Evolutionary conservation across 1,140 invertebrate species (phyloP).

Genomic region (Scaptomyza montana): DNA sequence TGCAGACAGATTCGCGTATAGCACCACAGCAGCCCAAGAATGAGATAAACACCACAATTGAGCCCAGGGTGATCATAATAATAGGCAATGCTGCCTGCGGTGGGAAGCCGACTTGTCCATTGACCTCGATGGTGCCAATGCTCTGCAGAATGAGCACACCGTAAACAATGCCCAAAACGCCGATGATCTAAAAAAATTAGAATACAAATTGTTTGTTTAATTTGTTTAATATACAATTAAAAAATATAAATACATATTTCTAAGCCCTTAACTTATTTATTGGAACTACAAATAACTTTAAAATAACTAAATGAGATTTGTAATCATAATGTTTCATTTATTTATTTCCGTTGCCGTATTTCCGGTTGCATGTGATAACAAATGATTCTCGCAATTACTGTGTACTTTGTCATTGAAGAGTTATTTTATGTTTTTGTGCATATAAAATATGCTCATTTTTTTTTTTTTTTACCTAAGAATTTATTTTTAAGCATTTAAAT

Average conservation of each 20-base stretch:
- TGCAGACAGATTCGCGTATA: constrained; percentile 91
- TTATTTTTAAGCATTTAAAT: too few relatives aligned
- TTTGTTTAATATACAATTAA: too few relatives aligned
- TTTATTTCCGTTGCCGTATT: background rate
- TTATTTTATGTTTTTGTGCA: too few relatives aligned
- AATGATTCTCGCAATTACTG: background rate
- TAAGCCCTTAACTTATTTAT: too few relatives aligned
- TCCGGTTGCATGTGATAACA: background rate
- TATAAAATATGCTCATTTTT: too few relatives aligned
- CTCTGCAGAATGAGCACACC: constrained; percentile 86
- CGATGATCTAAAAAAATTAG: constrained; percentile 85
- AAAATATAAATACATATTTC: too few relatives aligned
- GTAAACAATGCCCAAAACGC: constrained; percentile 86
- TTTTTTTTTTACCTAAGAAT: too few relatives aligned
- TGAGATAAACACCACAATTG: constrained; percentile 90
- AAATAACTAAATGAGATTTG: too few relatives aligned
- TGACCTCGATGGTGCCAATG: constrained; percentile 84
- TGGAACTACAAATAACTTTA: too few relatives aligned
- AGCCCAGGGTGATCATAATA: constrained; percentile 89
- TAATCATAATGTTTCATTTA: background rate
- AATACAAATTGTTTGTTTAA: background rate
- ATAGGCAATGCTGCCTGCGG: constrained; percentile 85
- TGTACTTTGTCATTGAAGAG: background rate
- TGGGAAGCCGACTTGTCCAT: constrained; percentile 84
- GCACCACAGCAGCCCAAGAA: constrained; percentile 95